Conservation (phyloP, 2,888 invertebrate genomes). For the Apeira syringaria region DNA sequence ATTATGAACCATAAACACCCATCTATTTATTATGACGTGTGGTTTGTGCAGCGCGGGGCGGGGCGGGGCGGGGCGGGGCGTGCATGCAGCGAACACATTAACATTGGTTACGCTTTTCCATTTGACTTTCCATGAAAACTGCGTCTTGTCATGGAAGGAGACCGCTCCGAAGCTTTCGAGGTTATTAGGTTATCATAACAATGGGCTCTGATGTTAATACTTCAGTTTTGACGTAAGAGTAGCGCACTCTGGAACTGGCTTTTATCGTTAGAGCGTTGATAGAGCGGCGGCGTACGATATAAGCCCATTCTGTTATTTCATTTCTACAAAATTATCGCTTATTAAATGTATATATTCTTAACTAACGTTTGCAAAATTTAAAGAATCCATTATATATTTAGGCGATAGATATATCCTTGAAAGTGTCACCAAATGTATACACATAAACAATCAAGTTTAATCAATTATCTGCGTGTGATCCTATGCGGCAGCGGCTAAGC, state of each 20-base stretch:
- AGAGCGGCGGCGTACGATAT: too few species aligned
- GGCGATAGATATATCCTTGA: too few species aligned
- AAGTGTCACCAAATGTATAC: too few species aligned
- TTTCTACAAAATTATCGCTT: too few species aligned
- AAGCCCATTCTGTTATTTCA: too few species aligned
- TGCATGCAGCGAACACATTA: constrained; percentile 75
- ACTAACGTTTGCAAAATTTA: too few species aligned
- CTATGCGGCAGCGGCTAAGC: too few species aligned
- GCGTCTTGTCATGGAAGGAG: constrained; percentile 77
- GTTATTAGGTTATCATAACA: constrained; percentile 71
- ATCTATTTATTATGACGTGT: constrained; percentile 55
- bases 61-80: constrained; percentile 57
- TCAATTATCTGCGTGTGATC: too few species aligned
- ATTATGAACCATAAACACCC: constrained; percentile 22
- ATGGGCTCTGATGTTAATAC: constrained; percentile 46
- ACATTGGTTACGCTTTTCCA: constrained; percentile 75
- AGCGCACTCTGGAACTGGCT: background rate
- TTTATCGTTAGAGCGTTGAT: too few species aligned
- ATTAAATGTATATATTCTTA: too few species aligned
- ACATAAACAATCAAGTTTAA: too few species aligned
- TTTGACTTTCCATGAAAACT: constrained; percentile 75
- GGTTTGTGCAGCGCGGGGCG: constrained; percentile 61
- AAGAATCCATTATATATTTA: too few species aligned
- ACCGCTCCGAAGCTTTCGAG: constrained; percentile 60
- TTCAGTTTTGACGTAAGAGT: constrained; percentile 27